phyloP scores from a whole-genome alignment of 2,888 invertebrate genomes.

The Ennomos erosarius region DNA sequence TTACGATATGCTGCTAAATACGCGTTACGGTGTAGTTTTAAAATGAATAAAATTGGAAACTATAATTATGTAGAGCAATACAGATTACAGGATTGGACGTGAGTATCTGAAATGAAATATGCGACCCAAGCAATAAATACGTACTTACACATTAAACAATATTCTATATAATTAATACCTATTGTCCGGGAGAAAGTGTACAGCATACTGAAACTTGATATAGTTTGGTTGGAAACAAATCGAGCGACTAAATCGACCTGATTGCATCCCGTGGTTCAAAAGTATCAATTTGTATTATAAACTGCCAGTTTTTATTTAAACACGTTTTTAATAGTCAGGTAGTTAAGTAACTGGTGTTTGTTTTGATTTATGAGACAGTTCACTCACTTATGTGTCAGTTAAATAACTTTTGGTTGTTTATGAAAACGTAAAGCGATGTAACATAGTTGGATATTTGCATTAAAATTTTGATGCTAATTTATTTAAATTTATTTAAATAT shows the following conservation, averaged over 20 bases:
- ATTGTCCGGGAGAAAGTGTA: conserved; percentile 16
- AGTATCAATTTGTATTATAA: conserved; percentile 19
- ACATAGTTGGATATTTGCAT: conserved; percentile 16
- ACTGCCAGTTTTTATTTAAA: conserved; percentile 33
- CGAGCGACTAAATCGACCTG: conserved; percentile 29
- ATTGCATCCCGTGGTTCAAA: conserved; percentile 15
- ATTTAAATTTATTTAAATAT: conserved; percentile 13
- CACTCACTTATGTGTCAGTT: too few species aligned
- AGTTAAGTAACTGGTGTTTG: conserved; percentile 24
- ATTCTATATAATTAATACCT: too few species aligned
- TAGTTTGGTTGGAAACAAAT: conserved; percentile 25
- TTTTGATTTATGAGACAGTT: conserved; percentile 35
- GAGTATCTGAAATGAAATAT: too few species aligned
- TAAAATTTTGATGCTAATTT: conserved; percentile 13
- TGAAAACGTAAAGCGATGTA: conserved; percentile 11
- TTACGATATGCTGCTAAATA: too few species aligned
- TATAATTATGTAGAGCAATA: too few species aligned
- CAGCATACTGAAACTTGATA: conserved; percentile 17
- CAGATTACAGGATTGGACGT: too few species aligned
- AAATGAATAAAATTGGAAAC: too few species aligned
- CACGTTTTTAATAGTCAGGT: conserved; percentile 30
- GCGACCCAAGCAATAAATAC: too few species aligned
- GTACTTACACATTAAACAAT: too few species aligned
- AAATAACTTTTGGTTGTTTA: conserved; percentile 18
- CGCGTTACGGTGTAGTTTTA: too few species aligned